A percentile compares a stretch with the other conserved stretches of the same genome.
Evolutionary conservation across 2,113 vertebrate species (phyloP).

Genomic region (Plecturocebus donacophilus): DNA sequence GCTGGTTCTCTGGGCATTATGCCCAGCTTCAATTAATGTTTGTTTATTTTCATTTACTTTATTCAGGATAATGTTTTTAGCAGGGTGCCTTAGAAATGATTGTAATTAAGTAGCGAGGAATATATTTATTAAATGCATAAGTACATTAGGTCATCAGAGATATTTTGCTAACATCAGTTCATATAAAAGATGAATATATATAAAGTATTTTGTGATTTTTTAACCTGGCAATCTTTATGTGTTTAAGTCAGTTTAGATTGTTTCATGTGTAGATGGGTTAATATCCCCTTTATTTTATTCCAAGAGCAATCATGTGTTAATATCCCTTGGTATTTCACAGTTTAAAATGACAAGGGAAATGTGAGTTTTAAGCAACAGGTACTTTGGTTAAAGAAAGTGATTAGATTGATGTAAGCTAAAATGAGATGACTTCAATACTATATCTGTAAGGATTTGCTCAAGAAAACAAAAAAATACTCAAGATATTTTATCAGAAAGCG

Average conservation of each 20-base stretch:
- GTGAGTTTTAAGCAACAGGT: not conserved
- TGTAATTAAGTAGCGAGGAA: constrained; percentile 62
- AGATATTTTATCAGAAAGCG: not conserved
- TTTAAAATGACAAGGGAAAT: not conserved
- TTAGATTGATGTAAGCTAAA: not conserved
- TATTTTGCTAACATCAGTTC: not conserved
- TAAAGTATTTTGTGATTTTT: not conserved
- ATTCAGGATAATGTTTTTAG: constrained; percentile 26
- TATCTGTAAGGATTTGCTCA: not conserved
- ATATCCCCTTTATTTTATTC: not conserved
- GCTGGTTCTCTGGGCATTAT: constrained; percentile 63
- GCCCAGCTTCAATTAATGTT: constrained; percentile 71
- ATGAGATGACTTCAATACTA: not conserved
- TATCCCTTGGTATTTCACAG: not conserved
- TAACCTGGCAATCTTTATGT: not conserved
- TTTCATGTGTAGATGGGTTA: not conserved
- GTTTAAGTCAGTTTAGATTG: constrained; percentile 38
- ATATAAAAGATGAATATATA: not conserved
- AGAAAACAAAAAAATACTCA: not conserved
- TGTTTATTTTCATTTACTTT: constrained; percentile 73
- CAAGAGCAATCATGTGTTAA: not conserved
- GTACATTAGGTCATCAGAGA: constrained; percentile 20
- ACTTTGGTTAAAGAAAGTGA: not conserved
- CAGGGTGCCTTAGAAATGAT: constrained; percentile 45
- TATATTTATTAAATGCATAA: constrained; percentile 46